phyloP scores from a whole-genome alignment of 2,888 invertebrate species.

The Platycheirus albimanus region DNA sequence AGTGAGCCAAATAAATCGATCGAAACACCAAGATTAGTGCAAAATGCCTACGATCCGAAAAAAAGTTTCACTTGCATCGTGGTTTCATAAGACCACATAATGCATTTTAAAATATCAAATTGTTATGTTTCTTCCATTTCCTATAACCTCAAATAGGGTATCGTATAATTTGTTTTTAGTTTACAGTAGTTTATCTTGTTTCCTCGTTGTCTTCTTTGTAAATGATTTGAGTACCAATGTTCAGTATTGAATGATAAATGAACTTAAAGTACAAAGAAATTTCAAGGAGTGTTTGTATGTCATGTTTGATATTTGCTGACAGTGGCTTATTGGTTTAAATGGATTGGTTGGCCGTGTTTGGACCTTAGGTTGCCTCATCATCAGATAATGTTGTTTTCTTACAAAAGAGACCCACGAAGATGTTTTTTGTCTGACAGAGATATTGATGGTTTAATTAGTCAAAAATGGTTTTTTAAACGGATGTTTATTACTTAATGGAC shows the following conservation, averaged over 20 bases:
- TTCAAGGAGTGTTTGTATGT: slow-evolving; percentile 21
- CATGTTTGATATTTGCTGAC: background rate
- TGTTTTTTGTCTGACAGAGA: too few species aligned
- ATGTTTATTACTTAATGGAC: too few species aligned
- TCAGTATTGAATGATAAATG: slow-evolving; percentile 9
- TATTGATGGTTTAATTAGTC: too few species aligned
- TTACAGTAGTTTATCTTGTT: background rate
- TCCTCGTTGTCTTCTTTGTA: background rate
- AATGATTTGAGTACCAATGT: background rate
- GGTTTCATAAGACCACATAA: too few species aligned
- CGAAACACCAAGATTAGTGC: too few species aligned
- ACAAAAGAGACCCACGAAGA: background rate
- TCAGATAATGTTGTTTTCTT: background rate
- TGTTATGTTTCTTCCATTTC: too few species aligned
- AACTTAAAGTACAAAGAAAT: slow-evolving; percentile 14
- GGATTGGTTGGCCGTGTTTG: background rate
- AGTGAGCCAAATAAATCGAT: too few species aligned
- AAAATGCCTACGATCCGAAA: too few species aligned
- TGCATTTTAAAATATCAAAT: too few species aligned
- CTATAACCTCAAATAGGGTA: background rate
- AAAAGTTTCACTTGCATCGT: too few species aligned
- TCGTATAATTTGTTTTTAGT: background rate
- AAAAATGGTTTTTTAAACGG: too few species aligned
- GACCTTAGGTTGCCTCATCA: background rate
- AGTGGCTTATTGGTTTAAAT: background rate